Evolutionary conservation across 2,888 invertebrate species (phyloP), one percentile per base, ranked within the genome.

Genomic region (Pantelozetes paolii): DNA sequence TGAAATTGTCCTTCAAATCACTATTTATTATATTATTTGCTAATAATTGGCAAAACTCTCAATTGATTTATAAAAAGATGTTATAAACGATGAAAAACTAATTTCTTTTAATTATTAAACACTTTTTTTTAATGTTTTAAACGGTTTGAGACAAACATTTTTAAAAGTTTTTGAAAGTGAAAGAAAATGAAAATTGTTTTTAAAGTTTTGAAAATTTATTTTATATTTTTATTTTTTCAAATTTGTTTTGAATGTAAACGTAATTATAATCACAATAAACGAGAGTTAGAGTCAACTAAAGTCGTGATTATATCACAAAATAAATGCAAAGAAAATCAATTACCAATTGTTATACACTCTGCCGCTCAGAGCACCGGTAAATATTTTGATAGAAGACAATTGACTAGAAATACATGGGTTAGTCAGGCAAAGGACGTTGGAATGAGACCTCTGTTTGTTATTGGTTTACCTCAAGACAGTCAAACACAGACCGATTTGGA

Each of bases 341-440:
- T 57, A 5, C 71, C 74, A 3, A 74, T 74, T n/a, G 54, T 74
- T 1, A 71, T 74, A n/a, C 74, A 74, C n/a, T 71, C 74, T 11
- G 74, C 74, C 3, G 74, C 74, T 9, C 20, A 26, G 15, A 71
- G 57, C 13, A 32, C 71, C 1, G 74, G 74, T 13, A 74, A 74
- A 45, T 74, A 74, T 18, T 74, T 40, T 18, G 57, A 74, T 18
- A 54, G 74, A 30, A 32, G 74, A 23, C 62, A 64, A 32, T 11
- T 45, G 20, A 71, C 57, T 1, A 45, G 74, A 11, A 54, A 71
- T 18, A 74, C 74, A 18, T 74, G 74, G 74, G 74, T 32, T 6
- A 42, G 40, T 15, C 70, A 71, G 20, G 71, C 74, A 1, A 71
- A 30, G 13, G n/a, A 70, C 18, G 13, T 26, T 28, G 13, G 48